Percentiles rank a stretch among this genome's conserved stretches.
Evolutionary conservation across 2,113 vertebrate species (phyloP).

Genomic region (Clarias macrocephalus): DNA sequence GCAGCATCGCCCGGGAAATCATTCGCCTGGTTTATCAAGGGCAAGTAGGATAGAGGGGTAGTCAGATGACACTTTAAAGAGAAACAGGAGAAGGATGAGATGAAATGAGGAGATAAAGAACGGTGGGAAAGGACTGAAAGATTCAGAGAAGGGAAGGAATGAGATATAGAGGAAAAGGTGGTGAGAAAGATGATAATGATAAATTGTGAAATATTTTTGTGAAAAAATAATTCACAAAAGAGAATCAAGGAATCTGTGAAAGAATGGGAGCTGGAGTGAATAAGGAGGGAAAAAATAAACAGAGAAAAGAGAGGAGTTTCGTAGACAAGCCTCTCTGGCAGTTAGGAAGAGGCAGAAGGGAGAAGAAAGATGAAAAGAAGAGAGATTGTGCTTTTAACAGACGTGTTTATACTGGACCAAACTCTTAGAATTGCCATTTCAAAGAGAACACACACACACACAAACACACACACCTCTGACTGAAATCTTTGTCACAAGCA

Average conservation of each 20-base stretch:
- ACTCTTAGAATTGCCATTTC: conserved; percentile 12
- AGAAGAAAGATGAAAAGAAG: conserved; percentile 26
- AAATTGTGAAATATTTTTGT: no score
- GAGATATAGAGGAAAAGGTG: background rate
- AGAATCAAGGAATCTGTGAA: background rate
- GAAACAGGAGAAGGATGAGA: background rate
- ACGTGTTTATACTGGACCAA: conserved; percentile 55
- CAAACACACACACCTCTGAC: conserved; percentile 42
- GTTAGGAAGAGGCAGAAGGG: background rate
- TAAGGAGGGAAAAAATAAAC: background rate
- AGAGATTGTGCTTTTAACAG: conserved; percentile 66
- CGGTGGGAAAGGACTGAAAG: conserved; percentile 1
- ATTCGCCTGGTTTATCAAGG: background rate
- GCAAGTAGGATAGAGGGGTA: background rate
- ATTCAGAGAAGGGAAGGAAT: background rate
- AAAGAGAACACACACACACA: conserved; percentile 26
- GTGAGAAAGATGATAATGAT: background rate
- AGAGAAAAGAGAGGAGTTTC: background rate
- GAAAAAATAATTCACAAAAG: background rate
- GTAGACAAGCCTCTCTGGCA: background rate
- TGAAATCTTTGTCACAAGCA: conserved; percentile 8
- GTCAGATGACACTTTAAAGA: conserved; percentile 19
- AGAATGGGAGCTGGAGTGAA: background rate
- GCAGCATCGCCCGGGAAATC: background rate
- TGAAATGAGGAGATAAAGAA: background rate